Percentiles rank a stretch among this genome's conserved stretches.
Evolutionary conservation across 2,797 vertebrate genomes (phyloP).

Genomic region (Fringilla coelebs): DNA sequence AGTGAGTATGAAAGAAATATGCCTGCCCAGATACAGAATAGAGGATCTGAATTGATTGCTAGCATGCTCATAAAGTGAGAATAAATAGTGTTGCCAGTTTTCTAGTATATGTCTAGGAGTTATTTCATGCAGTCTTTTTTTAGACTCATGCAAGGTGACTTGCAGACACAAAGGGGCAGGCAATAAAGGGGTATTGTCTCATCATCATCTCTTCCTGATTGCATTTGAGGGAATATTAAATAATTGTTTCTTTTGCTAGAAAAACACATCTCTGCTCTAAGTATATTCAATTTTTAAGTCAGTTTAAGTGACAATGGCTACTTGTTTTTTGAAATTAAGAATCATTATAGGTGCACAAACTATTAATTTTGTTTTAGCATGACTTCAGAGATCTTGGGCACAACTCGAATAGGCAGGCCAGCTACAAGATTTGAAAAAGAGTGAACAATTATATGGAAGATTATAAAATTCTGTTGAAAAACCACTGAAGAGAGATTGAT

Average conservation of each 20-base stretch:
- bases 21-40: not conserved
- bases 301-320: not conserved
- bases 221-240: not conserved
- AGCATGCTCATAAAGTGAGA: not conserved
- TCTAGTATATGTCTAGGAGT: not conserved
- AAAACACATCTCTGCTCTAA: not conserved
- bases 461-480: not conserved
- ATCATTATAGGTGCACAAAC: not conserved
- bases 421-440: not conserved
- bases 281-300: not conserved
- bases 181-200: not conserved
- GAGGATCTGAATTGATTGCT: not conserved
- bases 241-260: not conserved
- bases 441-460: not conserved
- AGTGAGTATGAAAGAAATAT: not conserved
- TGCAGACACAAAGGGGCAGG: not conserved
- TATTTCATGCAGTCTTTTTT: not conserved
- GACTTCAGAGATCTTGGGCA: not conserved
- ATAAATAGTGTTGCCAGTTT: not conserved
- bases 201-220: slow-evolving; percentile 20
- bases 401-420: not conserved
- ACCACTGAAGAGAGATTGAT: not conserved
- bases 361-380: not conserved
- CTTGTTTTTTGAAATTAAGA: not conserved
- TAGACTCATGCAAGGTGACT: not conserved